Conservation (phyloP, 2,113 vertebrate genomes). For the Neoarius graeffei region DNA sequence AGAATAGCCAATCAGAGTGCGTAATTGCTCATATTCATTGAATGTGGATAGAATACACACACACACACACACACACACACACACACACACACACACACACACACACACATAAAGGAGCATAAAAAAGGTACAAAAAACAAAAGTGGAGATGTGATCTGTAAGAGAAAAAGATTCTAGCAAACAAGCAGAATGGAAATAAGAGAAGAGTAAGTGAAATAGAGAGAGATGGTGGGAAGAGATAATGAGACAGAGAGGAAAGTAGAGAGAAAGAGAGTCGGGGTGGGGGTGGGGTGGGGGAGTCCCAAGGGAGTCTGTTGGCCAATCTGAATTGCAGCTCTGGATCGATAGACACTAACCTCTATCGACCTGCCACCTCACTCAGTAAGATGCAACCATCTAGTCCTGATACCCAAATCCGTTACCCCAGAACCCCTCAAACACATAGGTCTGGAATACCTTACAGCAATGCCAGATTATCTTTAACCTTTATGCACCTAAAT, state of each 20-base stretch:
- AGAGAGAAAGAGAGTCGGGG: conserved; percentile 46
- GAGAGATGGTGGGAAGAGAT: conserved; percentile 31
- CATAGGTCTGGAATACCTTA: background rate
- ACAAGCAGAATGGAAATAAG: conserved; percentile 40
- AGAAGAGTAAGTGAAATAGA: conserved; percentile 42
- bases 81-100: too few relatives aligned
- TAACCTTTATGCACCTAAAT: background rate
- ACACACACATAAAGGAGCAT: background rate
- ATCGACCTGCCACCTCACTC: conserved; percentile 72
- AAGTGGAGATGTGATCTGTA: background rate
- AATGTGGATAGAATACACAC: too few relatives aligned
- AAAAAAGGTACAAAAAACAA: conserved; percentile 27
- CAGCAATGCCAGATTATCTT: background rate
- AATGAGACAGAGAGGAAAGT: conserved; percentile 45
- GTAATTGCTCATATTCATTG: background rate
- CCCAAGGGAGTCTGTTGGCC: conserved; percentile 73
- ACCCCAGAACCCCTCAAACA: conserved; percentile 34
- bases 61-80: too few relatives aligned
- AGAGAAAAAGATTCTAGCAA: conserved; percentile 22
- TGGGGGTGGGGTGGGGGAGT: conserved; percentile 54
- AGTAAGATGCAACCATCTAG: conserved; percentile 50
- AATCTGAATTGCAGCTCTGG: conserved; percentile 73
- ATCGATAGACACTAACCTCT: conserved; percentile 83
- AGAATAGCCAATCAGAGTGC: too few relatives aligned
- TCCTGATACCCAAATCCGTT: conserved; percentile 42